Conservation (phyloP, 2,113 vertebrate genomes). For the Grus americana region DNA sequence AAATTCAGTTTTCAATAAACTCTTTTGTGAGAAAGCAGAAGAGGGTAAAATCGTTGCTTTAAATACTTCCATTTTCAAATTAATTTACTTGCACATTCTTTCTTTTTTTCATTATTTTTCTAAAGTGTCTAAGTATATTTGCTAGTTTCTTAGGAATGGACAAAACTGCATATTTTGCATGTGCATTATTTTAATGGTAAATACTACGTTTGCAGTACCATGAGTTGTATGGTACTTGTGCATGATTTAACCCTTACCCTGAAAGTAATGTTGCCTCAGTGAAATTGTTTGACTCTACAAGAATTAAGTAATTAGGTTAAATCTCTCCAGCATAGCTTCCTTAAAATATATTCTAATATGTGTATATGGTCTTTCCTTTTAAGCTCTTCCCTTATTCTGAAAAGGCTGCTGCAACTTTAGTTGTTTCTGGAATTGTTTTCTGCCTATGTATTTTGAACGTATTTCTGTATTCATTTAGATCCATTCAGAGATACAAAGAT, state of each 20-base stretch:
- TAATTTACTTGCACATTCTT: neutral
- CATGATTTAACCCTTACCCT: neutral
- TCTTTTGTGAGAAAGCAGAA: neutral
- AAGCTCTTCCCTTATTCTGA: neutral
- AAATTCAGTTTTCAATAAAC: neutral
- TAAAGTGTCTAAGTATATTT: neutral
- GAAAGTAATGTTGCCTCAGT: neutral
- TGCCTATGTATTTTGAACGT: neutral
- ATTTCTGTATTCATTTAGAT: neutral
- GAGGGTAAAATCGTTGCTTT: neutral
- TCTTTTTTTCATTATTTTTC: neutral
- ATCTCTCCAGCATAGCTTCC: neutral
- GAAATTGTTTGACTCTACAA: neutral
- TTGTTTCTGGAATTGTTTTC: neutral
- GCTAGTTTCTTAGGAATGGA: neutral
- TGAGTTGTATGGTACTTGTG: neutral
- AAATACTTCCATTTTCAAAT: neutral
- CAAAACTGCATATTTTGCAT: neutral
- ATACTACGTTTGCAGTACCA: neutral
- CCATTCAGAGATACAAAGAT: neutral
- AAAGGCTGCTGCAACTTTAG: neutral
- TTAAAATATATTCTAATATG: neutral
- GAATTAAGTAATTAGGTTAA: neutral
- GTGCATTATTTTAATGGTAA: neutral
- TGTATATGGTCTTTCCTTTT: neutral